Conservation (phyloP, 2,797 vertebrate genomes). For the Staurois parvus region DNA sequence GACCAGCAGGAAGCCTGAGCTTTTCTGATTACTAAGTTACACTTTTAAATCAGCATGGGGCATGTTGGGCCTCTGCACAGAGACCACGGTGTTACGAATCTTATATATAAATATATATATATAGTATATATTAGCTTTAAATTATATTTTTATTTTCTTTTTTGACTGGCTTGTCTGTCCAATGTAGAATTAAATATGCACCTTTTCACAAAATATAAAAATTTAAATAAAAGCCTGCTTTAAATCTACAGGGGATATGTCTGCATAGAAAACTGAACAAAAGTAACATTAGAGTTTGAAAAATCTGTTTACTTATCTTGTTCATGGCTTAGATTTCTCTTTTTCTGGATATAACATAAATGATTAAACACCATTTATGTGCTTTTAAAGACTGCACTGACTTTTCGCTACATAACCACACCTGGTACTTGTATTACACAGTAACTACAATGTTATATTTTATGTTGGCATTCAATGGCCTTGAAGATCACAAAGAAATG, state of each 20-base stretch:
- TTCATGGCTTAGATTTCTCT: conserved; percentile 13
- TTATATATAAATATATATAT: no score
- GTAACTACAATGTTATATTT: conserved; percentile 58
- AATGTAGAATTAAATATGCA: background rate
- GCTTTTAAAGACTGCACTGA: conserved; percentile 49
- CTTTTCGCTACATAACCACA: conserved; percentile 57
- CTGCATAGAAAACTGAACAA: background rate
- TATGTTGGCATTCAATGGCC: conserved; percentile 61
- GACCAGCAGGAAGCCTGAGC: no score
- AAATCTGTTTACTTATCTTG: conserved; percentile 48
- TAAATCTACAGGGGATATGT: background rate
- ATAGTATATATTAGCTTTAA: no score
- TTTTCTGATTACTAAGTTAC: no score
- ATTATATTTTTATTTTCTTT: no score
- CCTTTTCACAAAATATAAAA: background rate
- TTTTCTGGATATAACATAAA: conserved; percentile 44
- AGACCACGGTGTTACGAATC: no score
- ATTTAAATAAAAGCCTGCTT: background rate
- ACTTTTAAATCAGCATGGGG: no score
- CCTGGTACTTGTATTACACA: conserved; percentile 58
- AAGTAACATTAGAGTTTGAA: conserved; percentile 27
- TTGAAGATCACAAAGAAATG: conserved; percentile 63
- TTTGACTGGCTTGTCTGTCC: no score
- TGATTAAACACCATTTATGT: conserved; percentile 59
- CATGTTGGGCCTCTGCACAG: no score